A percentile compares a stretch with the other conserved stretches of the same genome.
Conservation (phyloP, 2,797 vertebrate genomes). For the Erpetoichthys calabaricus region DNA sequence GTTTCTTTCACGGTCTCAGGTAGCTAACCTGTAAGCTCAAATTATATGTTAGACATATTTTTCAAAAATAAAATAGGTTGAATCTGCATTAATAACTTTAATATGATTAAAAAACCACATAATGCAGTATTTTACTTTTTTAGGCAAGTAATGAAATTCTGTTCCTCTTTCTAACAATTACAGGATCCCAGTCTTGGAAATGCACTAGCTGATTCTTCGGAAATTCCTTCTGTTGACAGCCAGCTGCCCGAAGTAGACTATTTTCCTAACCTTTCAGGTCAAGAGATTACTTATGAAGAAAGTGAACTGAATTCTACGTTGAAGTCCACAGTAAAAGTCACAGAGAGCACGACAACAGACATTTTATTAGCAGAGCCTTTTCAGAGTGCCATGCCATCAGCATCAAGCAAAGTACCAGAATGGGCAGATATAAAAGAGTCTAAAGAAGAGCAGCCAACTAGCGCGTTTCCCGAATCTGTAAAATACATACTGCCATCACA, state of each 20-base stretch:
- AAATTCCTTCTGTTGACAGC: conserved; percentile 12
- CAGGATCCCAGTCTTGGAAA: conserved; percentile 35
- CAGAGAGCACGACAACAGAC: neutral
- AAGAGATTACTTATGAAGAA: conserved; percentile 28
- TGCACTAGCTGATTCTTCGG: conserved; percentile 26
- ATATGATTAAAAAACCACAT: no score
- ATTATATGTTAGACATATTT: no score
- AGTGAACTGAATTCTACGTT: neutral
- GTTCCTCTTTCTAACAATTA: conserved; percentile 17
- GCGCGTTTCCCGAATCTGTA: no score
- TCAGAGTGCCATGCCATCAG: conserved; percentile 4
- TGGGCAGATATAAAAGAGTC: no score
- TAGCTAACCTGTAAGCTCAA: no score
- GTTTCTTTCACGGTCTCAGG: no score
- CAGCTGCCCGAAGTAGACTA: conserved; percentile 16
- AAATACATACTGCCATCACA: no score
- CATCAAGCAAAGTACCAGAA: neutral
- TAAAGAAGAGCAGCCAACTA: no score
- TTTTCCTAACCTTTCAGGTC: conserved; percentile 25
- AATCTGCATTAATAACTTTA: no score
- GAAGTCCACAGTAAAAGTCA: neutral
- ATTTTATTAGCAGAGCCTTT: neutral
- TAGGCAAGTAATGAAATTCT: no score
- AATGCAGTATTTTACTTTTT: no score
- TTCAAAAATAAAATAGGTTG: no score